These are phyloP conservation scores for Idris sp. DNA, from an alignment of 1,140 invertebrate genomes.

Conservation along the genomic window DNA sequence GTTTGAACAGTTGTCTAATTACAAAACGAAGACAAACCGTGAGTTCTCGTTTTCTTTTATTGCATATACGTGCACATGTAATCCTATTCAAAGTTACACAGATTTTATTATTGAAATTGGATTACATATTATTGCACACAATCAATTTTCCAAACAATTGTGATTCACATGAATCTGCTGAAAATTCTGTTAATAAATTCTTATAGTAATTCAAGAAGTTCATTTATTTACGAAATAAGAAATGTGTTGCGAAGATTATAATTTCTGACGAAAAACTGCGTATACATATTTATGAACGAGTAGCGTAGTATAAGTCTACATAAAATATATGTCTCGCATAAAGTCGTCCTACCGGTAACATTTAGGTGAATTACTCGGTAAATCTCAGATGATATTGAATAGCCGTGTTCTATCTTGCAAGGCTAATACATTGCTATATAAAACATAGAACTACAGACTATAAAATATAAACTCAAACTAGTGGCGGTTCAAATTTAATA, in stretches of 20 bases:
- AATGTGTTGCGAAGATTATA: conserved; percentile 22
- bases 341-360: conserved; percentile 57
- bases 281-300: conserved; percentile 50
- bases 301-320: conserved; percentile 28
- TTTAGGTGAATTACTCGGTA: conserved; percentile 64
- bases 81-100: too few species aligned
- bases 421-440: conserved; percentile 60
- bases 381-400: conserved; percentile 65
- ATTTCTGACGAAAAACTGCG: conserved; percentile 6
- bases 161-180: too few species aligned
- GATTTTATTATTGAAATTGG: too few species aligned
- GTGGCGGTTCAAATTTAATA: conserved; percentile 73
- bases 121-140: too few species aligned
- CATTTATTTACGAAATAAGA: conserved; percentile 17
- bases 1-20: conserved; percentile 26
- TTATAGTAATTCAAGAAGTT: too few species aligned
- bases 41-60: too few species aligned
- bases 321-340: conserved; percentile 54
- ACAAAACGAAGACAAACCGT: conserved; percentile 6
- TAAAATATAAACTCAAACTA: conserved; percentile 62
- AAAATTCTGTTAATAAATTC: too few species aligned
- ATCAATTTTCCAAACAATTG: too few species aligned
- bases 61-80: too few species aligned
- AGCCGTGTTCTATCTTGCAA: conserved; percentile 63
- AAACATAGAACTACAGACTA: conserved; percentile 52